These are phyloP conservation scores for Portevinia maculata DNA, from an alignment of 2,888 invertebrate genomes.

Conservation along the genomic window DNA sequence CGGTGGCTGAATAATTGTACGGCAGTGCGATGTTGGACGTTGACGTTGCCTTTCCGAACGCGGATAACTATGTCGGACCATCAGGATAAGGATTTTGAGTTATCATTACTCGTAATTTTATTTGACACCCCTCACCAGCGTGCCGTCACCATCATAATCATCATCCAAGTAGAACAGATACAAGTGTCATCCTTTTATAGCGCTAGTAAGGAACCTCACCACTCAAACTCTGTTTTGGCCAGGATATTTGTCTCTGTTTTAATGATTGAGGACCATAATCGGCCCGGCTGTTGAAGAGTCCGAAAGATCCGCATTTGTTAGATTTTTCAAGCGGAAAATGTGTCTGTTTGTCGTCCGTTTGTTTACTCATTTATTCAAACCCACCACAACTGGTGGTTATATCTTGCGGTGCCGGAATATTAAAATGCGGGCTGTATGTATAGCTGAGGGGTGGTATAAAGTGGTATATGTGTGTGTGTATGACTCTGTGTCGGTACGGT, in stretches of 20 bases:
- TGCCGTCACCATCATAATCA: constrained; percentile 5
- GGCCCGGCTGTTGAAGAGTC: background rate
- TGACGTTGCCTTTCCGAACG: constrained; percentile 24
- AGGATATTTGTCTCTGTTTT: constrained; percentile 61
- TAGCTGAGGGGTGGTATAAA: too few relatives aligned
- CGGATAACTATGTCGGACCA: constrained; percentile 62
- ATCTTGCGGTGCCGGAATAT: constrained; percentile 17
- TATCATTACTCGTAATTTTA: constrained; percentile 68
- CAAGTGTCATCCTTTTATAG: constrained; percentile 55
- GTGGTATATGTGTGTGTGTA: background rate
- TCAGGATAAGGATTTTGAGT: constrained; percentile 70
- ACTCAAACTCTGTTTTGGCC: constrained; percentile 1
- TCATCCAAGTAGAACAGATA: constrained; percentile 17
- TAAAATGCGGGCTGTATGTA: constrained; percentile 22
- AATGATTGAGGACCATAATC: constrained; percentile 53
- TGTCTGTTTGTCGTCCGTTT: constrained; percentile 35
- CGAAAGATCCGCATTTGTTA: constrained; percentile 57
- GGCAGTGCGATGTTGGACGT: constrained; percentile 6
- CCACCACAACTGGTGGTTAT: constrained; percentile 28
- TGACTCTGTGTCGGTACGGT: background rate
- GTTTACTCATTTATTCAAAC: constrained; percentile 45
- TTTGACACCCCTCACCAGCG: constrained; percentile 7
- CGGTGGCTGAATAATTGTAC: constrained; percentile 19
- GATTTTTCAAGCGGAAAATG: constrained; percentile 65
- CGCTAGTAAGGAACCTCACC: constrained; percentile 31